These are phyloP conservation scores for Ardeotis arabs DNA, from an alignment of 2,113 vertebrate genomes.

Conservation along the genomic window DNA sequence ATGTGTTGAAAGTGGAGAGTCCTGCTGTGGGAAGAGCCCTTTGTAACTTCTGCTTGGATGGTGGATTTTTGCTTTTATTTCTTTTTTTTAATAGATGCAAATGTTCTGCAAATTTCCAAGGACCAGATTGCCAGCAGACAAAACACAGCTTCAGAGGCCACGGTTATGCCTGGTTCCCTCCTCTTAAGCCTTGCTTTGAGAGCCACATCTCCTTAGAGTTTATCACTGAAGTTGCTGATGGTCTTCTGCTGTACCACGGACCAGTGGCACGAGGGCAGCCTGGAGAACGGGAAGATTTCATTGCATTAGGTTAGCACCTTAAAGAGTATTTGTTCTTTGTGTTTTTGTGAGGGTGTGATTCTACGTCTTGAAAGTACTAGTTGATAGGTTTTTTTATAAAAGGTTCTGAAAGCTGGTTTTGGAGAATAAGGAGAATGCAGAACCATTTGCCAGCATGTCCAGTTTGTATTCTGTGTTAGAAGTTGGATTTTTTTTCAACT, in stretches of 20 bases:
- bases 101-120: conserved; percentile 83
- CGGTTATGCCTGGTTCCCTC: conserved; percentile 89
- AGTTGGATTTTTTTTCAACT: not conserved
- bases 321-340: not conserved
- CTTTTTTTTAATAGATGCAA: conserved; percentile 76
- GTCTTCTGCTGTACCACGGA: conserved; percentile 86
- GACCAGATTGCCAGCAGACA: conserved; percentile 89
- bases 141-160: conserved; percentile 83
- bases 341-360: not conserved
- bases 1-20: not conserved
- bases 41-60: not conserved
- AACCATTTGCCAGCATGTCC: not conserved
- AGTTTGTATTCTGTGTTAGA: not conserved
- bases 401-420: not conserved
- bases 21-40: not conserved
- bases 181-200: conserved; percentile 84
- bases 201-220: conserved; percentile 87
- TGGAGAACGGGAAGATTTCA: conserved; percentile 79
- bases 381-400: not conserved
- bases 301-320: conserved; percentile 80
- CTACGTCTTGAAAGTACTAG: not conserved
- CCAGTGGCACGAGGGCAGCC: conserved; percentile 69
- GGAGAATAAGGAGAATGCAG: not conserved
- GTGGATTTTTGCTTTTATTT: not conserved
- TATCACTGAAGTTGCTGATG: conserved; percentile 79